Base-by-base conservation (phyloP, 2,113 vertebrate species). In the Isichthys henryi region DNA sequence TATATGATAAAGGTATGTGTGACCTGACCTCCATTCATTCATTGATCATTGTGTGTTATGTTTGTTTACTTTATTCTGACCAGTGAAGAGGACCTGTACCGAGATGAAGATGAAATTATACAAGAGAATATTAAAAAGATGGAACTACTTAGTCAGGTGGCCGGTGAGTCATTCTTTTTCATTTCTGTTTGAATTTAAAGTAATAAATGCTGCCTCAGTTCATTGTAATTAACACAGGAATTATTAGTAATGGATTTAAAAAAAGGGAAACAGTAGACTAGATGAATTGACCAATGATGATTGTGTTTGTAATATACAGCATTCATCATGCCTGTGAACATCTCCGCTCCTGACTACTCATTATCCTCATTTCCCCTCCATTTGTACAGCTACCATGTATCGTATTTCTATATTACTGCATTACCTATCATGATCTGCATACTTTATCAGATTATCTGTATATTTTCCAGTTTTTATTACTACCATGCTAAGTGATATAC, bases 61-160 rank as follows among this genome's bases (percentile, higher is more conserved):
- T 77, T 88, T 80, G n/a, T 88, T 80, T 19, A 13, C n/a, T 21
- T 84, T 49, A 35, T 46, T 58, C 3, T 89, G 49, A 35, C 43
- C 48, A 96, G 95, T 91, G 94, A 93, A 3, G 95, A 94, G 92
- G 95, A 96, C 85, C 90, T 96, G 85, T 96, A 96, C 91, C 91
- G 94, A 91, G 95, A 90, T 50, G 94, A 88, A 0, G 95, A 95
- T 66, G 95, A 96, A 90, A 92, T 94, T 85, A 90, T 93, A 27
- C 53, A 83, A 10, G 90, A 92, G 19, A n/a, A 39, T 49, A 88
- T 91, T 80, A 91, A 50, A 74, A 88, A 74, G 87, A 23, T 53
- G 1, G 58, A 43, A 89, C 43, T 91, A 45, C 70, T 91, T 56
- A 15, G 90, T 23, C 93, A 94, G 90, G 86, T 91, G 0, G 89